phyloP scores from a whole-genome alignment of 2,888 invertebrate species.

The Lycia hirtaria region DNA sequence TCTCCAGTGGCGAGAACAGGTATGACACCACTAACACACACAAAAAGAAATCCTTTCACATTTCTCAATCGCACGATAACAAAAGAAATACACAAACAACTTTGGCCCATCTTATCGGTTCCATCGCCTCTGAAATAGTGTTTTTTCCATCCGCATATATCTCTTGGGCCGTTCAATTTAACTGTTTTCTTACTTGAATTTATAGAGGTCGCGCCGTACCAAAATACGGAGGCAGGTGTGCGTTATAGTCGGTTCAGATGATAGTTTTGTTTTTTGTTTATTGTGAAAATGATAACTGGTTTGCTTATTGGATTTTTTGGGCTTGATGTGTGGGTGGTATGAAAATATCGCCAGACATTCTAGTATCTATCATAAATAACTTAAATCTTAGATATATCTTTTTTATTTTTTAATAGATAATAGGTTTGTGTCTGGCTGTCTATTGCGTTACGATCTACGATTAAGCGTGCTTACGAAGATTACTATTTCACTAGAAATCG shows the following conservation, averaged over 20 bases:
- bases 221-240: constrained; percentile 59
- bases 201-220: constrained; percentile 59
- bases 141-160: constrained; percentile 75
- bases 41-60: constrained; percentile 18
- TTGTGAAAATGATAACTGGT: constrained; percentile 38
- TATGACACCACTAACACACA: constrained; percentile 6
- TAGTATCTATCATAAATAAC: too few species aligned
- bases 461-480: too few species aligned
- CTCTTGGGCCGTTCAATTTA: constrained; percentile 74
- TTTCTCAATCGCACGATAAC: constrained; percentile 37
- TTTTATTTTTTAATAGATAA: too few species aligned
- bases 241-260: constrained; percentile 43
- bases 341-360: background rate
- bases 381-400: background rate
- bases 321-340: background rate
- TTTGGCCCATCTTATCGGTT: constrained; percentile 40
- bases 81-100: constrained; percentile 49
- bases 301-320: constrained; percentile 30
- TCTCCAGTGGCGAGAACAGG: background rate
- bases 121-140: constrained; percentile 54
- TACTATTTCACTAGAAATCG: too few species aligned
- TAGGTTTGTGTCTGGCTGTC: too few species aligned
- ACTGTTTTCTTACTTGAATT: constrained; percentile 79
- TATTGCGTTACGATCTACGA: too few species aligned
- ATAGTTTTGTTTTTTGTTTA: constrained; percentile 45